A percentile compares a stretch with the other conserved stretches of the same genome.
Evolutionary conservation across 2,113 vertebrate species (phyloP).

Genomic region (Nematolebias whitei): DNA sequence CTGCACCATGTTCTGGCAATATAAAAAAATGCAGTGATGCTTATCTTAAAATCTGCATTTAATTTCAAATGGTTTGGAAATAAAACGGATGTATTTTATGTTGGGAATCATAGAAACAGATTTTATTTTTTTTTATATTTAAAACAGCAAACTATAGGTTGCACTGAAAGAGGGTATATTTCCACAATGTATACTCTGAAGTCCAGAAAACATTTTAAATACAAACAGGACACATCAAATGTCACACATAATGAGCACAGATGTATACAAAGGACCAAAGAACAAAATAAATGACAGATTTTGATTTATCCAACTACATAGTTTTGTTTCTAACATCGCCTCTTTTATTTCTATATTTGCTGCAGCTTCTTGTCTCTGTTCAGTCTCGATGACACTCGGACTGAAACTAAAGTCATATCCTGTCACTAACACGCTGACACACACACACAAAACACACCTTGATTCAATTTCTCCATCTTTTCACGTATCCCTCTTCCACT

Average conservation of each 20-base stretch:
- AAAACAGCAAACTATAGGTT: neutral
- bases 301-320: neutral
- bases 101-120: neutral
- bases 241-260: neutral
- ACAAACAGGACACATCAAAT: constrained; percentile 4
- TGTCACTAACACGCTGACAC: constrained; percentile 19
- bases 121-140: neutral
- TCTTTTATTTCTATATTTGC: neutral
- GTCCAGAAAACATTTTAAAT: constrained; percentile 18
- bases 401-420: constrained; percentile 35
- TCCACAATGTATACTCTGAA: too few species aligned
- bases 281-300: too few species aligned
- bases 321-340: neutral
- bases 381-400: neutral
- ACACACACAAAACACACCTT: constrained; percentile 18
- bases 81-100: neutral
- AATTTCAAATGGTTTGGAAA: too few species aligned
- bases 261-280: constrained; percentile 15
- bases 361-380: neutral
- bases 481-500: constrained; percentile 37
- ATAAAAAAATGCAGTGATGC: too few species aligned
- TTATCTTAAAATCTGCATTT: too few species aligned
- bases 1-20: too few species aligned
- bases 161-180: too few species aligned
- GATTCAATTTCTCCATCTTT: constrained; percentile 61